phyloP scores from a whole-genome alignment of 1,140 invertebrate genomes.

The Vollenhovia emeryi region DNA sequence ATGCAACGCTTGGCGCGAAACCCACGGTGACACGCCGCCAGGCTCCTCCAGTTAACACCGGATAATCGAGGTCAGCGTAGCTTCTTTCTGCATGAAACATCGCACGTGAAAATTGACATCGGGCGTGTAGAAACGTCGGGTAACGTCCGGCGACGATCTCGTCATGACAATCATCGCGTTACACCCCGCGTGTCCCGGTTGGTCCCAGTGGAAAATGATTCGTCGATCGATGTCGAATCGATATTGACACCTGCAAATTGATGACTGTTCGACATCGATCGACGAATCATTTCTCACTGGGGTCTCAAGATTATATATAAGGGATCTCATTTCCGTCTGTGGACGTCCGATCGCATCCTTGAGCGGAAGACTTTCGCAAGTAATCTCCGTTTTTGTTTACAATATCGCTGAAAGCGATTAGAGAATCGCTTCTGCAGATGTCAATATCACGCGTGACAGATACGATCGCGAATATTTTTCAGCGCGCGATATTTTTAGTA shows the following conservation, averaged over 20 bases:
- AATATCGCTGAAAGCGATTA: background rate
- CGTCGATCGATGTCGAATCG: background rate
- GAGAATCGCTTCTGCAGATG: background rate
- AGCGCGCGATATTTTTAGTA: background rate
- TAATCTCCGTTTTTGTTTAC: background rate
- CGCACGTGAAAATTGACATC: conserved; percentile 29
- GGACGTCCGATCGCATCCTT: background rate
- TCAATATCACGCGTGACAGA: background rate
- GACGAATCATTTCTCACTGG: too few species aligned
- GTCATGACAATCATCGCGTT: background rate
- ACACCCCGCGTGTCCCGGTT: background rate
- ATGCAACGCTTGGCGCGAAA: background rate
- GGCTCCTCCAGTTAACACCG: background rate
- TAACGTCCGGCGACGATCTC: background rate
- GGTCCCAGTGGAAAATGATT: background rate
- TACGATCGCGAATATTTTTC: background rate
- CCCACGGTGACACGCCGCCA: background rate
- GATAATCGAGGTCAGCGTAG: conserved; percentile 13
- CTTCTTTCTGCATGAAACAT: conserved; percentile 19
- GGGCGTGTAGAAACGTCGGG: background rate
- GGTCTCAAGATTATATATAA: too few species aligned
- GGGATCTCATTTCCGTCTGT: too few species aligned
- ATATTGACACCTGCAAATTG: too few species aligned
- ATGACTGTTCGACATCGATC: too few species aligned
- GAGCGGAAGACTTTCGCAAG: background rate